Base-by-base conservation (phyloP, 2,797 vertebrate species). In the Peromyscus eremicus region DNA sequence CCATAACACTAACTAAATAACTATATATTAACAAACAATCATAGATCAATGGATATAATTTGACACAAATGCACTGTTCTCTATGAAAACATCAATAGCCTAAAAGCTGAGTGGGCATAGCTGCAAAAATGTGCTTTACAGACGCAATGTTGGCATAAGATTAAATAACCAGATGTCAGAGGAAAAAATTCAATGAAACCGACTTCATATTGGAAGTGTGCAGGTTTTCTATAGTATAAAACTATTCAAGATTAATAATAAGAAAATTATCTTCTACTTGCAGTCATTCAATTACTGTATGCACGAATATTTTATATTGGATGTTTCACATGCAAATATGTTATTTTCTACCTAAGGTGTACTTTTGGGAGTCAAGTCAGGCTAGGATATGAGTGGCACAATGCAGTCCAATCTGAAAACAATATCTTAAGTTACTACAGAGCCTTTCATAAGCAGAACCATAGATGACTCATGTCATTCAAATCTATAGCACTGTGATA, bases 21-120 rank as follows among this genome's bases (percentile, higher is more conserved):
- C 96, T 90, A 94, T 93, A 79, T 94, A 98, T 98, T 98, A 98
- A 98, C 97, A 98, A 98, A 98, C 97, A 98, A 98, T 97, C 92
- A 97, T 91, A 98, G 98, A 99, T 98, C 98, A 98, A 98, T 99
- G 98, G 97, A 96, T 98, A 95, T 98, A 98, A 99, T 98, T 98
- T 98, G 98, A 98, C 97, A 98, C 81, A 98, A 91, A 97, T 91
- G 83, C 89, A 97, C 94, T 10, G 4, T 98, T 98, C 97, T 97
- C 93, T 97, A 86, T 96, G 97, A 98, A 98, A 98, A 98, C 95
- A 98, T 99, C 98, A 98, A 98, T 98, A 98, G 96, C 76, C 97
- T 98, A 97, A 98, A 98, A 98, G 95, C 98, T 98, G 98, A 98
- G 96, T 96, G 94, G 91, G 91, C 93, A 98, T 97, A 98, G 95